Evolutionary conservation across 1,140 invertebrate species (phyloP).

Genomic region (Ephestia elutella): DNA sequence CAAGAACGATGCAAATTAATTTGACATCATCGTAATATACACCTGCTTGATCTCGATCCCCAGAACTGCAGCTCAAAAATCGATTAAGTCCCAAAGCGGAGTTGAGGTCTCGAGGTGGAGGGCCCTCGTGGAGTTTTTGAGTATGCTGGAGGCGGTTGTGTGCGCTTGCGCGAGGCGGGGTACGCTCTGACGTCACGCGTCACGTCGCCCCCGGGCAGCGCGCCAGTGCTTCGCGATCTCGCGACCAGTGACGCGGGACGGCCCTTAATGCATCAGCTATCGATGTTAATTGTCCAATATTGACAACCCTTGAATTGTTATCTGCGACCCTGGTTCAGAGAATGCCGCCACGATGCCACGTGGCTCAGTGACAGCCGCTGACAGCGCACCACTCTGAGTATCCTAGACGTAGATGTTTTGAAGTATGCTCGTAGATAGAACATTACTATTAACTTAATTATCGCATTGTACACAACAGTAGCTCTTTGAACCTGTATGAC

Average conservation of each 20-base stretch:
- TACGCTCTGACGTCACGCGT: conserved; percentile 61
- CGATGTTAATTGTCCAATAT: conserved; percentile 50
- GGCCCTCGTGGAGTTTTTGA: conserved; percentile 58
- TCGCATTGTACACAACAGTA: too few species aligned
- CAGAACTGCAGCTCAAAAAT: conserved; percentile 62
- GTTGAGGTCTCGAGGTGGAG: conserved; percentile 69
- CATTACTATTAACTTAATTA: not conserved
- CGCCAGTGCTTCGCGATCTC: conserved; percentile 61
- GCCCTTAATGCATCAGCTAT: conserved; percentile 55
- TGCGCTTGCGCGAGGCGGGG: conserved; percentile 58
- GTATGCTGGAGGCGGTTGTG: conserved; percentile 32
- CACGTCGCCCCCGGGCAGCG: conserved; percentile 44
- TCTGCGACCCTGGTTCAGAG: conserved; percentile 2
- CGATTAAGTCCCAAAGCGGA: conserved; percentile 66
- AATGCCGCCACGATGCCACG: conserved; percentile 19
- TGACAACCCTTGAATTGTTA: conserved; percentile 33
- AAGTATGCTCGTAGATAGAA: not conserved
- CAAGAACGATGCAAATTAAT: not conserved
- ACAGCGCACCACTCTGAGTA: conserved; percentile 16
- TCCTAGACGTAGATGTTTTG: not conserved
- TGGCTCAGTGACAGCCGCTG: conserved; percentile 21
- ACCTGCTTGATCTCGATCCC: conserved; percentile 20
- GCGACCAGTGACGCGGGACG: conserved; percentile 58
- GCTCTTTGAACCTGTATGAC: not conserved
- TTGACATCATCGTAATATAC: too few species aligned